phyloP scores from a whole-genome alignment of 2,797 vertebrate genomes.

The Tapera naevia region DNA sequence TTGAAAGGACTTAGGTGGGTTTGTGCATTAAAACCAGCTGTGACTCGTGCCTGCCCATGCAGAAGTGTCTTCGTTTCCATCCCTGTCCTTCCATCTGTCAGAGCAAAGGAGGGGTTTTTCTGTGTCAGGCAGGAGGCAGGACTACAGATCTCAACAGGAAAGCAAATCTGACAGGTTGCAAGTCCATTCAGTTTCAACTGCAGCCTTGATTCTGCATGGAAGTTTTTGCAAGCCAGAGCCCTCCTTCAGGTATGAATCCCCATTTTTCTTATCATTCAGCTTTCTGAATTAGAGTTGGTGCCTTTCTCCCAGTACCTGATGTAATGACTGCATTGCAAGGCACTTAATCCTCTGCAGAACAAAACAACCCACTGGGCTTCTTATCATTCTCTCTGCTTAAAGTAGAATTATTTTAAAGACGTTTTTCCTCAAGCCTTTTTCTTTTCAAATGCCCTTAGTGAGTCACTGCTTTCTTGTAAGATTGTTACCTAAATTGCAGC shows the following conservation, averaged over 20 bases:
- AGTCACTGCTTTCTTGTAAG: slow-evolving; percentile 35
- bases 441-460: not conserved
- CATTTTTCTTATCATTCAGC: not conserved
- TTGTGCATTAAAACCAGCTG: not conserved
- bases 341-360: not conserved
- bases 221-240: not conserved
- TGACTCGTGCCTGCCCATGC: not conserved
- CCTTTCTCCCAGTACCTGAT: not conserved
- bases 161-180: not conserved
- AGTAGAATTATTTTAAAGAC: not conserved
- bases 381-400: not conserved
- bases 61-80: not conserved
- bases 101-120: not conserved
- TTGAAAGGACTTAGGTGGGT: not conserved
- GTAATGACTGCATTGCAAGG: not conserved
- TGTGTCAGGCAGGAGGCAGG: not conserved
- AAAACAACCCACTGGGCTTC: not conserved
- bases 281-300: not conserved
- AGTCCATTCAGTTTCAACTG: rapidly evolving
- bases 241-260: not conserved
- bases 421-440: not conserved
- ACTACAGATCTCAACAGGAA: not conserved
- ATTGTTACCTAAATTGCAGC: slow-evolving; percentile 35
- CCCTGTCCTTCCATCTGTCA: not conserved
- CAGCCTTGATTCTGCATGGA: not conserved